Percentiles rank a stretch among this genome's conserved stretches.
Evolutionary conservation across 2,113 vertebrate genomes (phyloP).

Genomic region (Aramus guarauna): DNA sequence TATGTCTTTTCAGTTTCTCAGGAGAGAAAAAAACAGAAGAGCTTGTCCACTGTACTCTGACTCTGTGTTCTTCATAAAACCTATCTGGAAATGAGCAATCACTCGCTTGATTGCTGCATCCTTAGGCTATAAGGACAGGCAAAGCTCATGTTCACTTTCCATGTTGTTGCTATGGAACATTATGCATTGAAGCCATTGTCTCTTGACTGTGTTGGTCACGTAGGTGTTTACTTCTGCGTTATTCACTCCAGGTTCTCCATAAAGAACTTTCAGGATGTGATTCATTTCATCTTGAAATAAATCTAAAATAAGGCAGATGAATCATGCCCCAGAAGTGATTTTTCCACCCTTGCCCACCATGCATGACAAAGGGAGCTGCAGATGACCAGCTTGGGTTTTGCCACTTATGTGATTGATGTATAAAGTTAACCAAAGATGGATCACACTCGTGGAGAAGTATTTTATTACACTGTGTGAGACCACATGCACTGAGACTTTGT

Average conservation of each 20-base stretch:
- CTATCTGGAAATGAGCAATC: background rate
- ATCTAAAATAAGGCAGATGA: too few species aligned
- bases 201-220: background rate
- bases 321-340: background rate
- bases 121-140: background rate
- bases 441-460: background rate
- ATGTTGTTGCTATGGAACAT: background rate
- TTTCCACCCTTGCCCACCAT: accelerated
- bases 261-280: background rate
- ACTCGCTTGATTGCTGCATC: background rate
- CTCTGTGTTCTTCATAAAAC: background rate
- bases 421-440: background rate
- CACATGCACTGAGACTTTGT: background rate
- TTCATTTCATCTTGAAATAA: background rate
- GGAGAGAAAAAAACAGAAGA: background rate
- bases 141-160: background rate
- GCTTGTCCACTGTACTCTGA: background rate
- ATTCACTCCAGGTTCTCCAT: background rate
- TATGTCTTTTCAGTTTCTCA: background rate
- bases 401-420: background rate
- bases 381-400: background rate
- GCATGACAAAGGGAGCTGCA: background rate
- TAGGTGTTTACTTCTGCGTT: background rate
- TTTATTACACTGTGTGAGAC: background rate
- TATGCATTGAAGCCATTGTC: background rate